These are phyloP conservation scores for Meteorus colon DNA, from an alignment of 2,888 invertebrate species.

Conservation along the genomic window DNA sequence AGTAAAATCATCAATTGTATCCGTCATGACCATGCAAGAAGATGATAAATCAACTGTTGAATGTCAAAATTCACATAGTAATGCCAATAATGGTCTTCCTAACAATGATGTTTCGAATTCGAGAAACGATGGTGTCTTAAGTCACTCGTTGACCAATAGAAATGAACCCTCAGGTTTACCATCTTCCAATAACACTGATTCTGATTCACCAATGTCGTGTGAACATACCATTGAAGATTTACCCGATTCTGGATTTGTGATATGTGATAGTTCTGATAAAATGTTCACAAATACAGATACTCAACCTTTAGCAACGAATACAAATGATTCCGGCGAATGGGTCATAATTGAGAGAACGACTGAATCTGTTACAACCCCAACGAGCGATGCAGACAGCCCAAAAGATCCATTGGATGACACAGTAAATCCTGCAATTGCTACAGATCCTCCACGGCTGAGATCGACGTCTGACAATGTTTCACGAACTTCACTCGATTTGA, in stretches of 20 bases:
- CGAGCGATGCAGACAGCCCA: constrained; percentile 62
- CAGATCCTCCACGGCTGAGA: constrained; percentile 59
- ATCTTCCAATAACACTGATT: constrained; percentile 64
- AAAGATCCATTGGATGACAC: constrained; percentile 63
- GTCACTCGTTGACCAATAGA: constrained; percentile 51
- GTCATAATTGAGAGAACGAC: constrained; percentile 66
- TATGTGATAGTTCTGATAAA: constrained; percentile 64
- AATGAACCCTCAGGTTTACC: constrained; percentile 54
- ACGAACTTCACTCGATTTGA: constrained; percentile 65
- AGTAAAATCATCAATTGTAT: not conserved
- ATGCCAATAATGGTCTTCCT: constrained; percentile 33
- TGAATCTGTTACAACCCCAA: constrained; percentile 63
- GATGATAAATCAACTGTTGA: constrained; percentile 40
- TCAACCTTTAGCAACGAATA: constrained; percentile 57
- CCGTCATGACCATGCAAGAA: constrained; percentile 32
- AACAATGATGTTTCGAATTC: constrained; percentile 44
- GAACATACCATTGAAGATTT: constrained; percentile 67
- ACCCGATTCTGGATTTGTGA: constrained; percentile 64
- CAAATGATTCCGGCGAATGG: constrained; percentile 66
- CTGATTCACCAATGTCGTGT: constrained; percentile 70
- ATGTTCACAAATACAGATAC: constrained; percentile 65
- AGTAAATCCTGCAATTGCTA: constrained; percentile 62
- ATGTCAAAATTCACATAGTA: constrained; percentile 43
- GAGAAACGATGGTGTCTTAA: constrained; percentile 44
- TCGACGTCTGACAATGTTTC: constrained; percentile 66